Percentiles rank a stretch among this genome's conserved stretches.
Conservation (phyloP, 2,797 vertebrate species). For the Chelon labrosus region DNA sequence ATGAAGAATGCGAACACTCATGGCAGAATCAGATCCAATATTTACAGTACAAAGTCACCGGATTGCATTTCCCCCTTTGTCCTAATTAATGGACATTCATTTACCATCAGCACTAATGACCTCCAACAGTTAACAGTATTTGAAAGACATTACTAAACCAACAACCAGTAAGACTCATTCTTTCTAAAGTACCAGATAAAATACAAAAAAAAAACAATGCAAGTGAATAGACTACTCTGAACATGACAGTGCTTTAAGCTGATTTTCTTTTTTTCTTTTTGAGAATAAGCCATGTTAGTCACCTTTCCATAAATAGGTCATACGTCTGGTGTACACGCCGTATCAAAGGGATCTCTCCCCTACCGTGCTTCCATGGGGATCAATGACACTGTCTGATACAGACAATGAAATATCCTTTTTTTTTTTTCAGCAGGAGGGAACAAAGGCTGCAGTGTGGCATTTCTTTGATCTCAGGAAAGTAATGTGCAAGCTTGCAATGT, state of each 20-base stretch:
- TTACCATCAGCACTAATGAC: conserved; percentile 2
- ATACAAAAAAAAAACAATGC: neutral
- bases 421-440: conserved; percentile 29
- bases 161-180: neutral
- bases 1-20: conserved; percentile 22
- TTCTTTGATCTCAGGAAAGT: conserved; percentile 68
- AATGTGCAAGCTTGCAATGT: conserved; percentile 54
- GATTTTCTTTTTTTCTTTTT: neutral
- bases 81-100: conserved; percentile 18
- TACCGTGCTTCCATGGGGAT: conserved; percentile 37
- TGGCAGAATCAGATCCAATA: conserved; percentile 15
- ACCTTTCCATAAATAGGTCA: conserved; percentile 29
- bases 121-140: conserved; percentile 6
- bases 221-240: conserved; percentile 1
- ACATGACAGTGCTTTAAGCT: neutral
- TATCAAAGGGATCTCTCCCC: conserved; percentile 35
- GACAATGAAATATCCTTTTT: conserved; percentile 52
- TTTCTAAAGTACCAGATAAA: neutral
- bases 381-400: conserved; percentile 47
- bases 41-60: conserved; percentile 20
- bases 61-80: conserved; percentile 8
- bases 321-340: conserved; percentile 21
- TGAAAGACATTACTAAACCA: conserved; percentile 22
- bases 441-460: conserved; percentile 52
- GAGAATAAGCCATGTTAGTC: conserved; percentile 14